phyloP scores from a whole-genome alignment of 1,140 invertebrate species.

The Spodoptera frugiperda region DNA sequence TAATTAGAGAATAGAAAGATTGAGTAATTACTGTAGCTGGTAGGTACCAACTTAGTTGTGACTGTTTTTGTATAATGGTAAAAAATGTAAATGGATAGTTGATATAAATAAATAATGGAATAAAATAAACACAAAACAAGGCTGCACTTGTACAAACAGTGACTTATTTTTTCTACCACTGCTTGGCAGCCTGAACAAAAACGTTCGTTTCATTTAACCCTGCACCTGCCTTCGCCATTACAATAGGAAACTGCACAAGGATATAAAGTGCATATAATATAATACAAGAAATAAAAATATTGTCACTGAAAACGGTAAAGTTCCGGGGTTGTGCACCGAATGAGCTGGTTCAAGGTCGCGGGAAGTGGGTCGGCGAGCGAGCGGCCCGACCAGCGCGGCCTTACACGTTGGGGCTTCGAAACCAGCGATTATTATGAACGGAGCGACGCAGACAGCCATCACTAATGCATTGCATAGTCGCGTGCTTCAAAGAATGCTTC shows the following conservation, averaged over 20 bases:
- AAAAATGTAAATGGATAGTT: slow-evolving; percentile 2
- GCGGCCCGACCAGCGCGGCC: slow-evolving; percentile 44
- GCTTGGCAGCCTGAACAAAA: not conserved
- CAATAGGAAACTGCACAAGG: not conserved
- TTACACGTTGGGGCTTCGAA: slow-evolving; percentile 26
- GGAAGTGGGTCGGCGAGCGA: slow-evolving; percentile 49
- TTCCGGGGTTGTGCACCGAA: slow-evolving; percentile 39
- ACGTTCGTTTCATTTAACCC: slow-evolving; percentile 16
- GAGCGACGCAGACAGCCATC: slow-evolving; percentile 12
- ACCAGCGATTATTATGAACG: slow-evolving; percentile 14
- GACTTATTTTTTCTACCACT: slow-evolving; percentile 4
- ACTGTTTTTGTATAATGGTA: slow-evolving; percentile 11
- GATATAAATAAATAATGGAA: slow-evolving; percentile 11
- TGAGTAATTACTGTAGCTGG: not conserved
- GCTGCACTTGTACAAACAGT: slow-evolving; percentile 10
- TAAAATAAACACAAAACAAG: slow-evolving; percentile 24
- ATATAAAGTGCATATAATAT: not conserved
- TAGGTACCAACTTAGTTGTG: not conserved
- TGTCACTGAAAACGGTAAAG: not conserved
- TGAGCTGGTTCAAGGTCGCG: slow-evolving; percentile 50
- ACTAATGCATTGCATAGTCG: slow-evolving; percentile 10
- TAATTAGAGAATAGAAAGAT: slow-evolving; percentile 6
- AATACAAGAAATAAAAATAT: no score
- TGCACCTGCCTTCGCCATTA: not conserved
- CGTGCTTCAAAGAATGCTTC: not conserved